A percentile compares a stretch with the other conserved stretches of the same genome.
Conservation (phyloP, 2,113 vertebrate species). For the Cyanocitta stelleri region DNA sequence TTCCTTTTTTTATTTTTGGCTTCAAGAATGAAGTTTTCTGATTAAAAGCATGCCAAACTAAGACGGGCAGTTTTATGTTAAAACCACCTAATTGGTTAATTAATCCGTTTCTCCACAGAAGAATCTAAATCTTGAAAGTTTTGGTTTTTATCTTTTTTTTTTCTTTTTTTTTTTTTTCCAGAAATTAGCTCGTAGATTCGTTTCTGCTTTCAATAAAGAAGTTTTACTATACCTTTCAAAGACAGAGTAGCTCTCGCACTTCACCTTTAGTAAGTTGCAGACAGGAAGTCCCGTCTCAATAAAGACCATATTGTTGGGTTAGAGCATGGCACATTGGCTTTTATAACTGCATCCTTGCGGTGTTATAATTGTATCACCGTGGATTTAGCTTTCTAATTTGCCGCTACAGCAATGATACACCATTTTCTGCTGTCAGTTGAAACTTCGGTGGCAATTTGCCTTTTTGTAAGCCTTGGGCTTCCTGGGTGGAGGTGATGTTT, state of each 20-base stretch:
- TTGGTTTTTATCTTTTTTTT: neutral
- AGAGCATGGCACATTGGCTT: constrained; percentile 50
- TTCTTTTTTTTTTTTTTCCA: neutral
- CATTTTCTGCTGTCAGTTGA: neutral
- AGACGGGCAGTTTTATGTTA: neutral
- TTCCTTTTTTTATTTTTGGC: neutral
- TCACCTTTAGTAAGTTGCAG: constrained; percentile 69
- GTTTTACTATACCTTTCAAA: constrained; percentile 76
- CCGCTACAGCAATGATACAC: neutral
- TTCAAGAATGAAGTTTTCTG: neutral
- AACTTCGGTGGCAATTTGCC: neutral
- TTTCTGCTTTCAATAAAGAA: constrained; percentile 75
- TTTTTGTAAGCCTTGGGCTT: neutral
- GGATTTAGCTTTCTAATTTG: constrained; percentile 29
- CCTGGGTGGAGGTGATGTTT: neutral
- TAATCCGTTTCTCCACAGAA: neutral
- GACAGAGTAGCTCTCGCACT: constrained; percentile 65
- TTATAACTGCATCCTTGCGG: constrained; percentile 37
- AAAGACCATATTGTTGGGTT: constrained; percentile 75
- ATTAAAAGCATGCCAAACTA: neutral
- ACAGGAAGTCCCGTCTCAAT: constrained; percentile 74
- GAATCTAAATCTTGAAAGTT: neutral
- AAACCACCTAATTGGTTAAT: neutral
- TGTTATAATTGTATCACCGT: constrained; percentile 8
- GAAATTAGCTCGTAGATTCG: constrained; percentile 53